Percentiles rank a stretch among this genome's conserved stretches.
These are phyloP conservation scores for Intellagama lesueurii DNA, from an alignment of 2,797 vertebrate species.

Conservation along the genomic window DNA sequence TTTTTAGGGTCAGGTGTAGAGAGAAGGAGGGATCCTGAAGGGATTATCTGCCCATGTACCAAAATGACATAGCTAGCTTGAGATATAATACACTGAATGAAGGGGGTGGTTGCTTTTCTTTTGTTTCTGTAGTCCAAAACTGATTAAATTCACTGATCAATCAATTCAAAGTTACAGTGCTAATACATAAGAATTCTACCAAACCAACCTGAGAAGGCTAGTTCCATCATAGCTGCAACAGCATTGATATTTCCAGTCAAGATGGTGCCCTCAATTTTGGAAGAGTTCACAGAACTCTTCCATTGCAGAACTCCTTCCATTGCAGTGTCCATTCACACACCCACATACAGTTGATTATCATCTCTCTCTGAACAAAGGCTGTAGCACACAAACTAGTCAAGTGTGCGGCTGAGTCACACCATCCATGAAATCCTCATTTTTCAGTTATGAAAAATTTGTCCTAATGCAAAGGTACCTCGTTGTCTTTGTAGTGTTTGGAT, in stretches of 20 bases:
- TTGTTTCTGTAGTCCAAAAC: not conserved
- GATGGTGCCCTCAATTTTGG: rapidly evolving
- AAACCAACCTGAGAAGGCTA: not conserved
- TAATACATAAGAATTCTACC: constrained; percentile 45
- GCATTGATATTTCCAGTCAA: constrained; percentile 23
- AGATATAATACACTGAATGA: no score
- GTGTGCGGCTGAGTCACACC: constrained; percentile 72
- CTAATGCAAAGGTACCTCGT: constrained; percentile 66
- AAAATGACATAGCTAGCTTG: not conserved
- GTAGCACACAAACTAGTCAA: constrained; percentile 64
- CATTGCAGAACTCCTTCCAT: not conserved
- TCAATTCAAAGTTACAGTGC: constrained; percentile 30
- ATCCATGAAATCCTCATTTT: constrained; percentile 75
- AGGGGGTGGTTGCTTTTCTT: no score
- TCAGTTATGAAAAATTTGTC: constrained; percentile 66
- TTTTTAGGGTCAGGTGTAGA: no score
- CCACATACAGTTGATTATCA: not conserved
- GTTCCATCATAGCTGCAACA: not conserved
- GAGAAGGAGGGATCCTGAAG: no score
- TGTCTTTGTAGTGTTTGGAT: constrained; percentile 72
- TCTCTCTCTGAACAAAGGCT: constrained; percentile 61
- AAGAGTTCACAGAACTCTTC: not conserved
- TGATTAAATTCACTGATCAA: not conserved
- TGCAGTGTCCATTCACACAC: not conserved
- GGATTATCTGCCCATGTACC: not conserved